Evolutionary conservation across 1,140 invertebrate species (phyloP), one percentile per base, ranked within the genome.

Genomic region (Eriosoma lanigerum): DNA sequence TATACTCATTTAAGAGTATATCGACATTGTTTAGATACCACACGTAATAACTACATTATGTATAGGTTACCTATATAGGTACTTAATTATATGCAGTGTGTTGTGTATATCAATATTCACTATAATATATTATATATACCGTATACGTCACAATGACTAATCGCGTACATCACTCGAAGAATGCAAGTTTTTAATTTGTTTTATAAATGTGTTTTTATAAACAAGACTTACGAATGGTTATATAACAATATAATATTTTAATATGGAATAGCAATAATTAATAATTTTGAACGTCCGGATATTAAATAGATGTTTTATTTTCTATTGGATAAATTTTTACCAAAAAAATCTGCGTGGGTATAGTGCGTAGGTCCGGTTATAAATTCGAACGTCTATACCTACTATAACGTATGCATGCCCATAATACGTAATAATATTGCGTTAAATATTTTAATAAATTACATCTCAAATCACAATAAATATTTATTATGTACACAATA

Each of bases 281-380:
- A 29, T 52, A 72, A 72, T 29, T 50, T 26, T 29, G 26, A n/a
- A 50, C 46, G 13, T 50, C 26, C 46, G 9, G 24, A 50, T 50
- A 13, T 50, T 48, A 26, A 38, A 70, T 70, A 26, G 24, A 50
- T 50, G 66, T 70, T 50, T 48, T 3, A 50, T 19, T 70, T 70
- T 66, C 19, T 70, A 50, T 29, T 29, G 5, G 64, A 66, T 44
- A 50, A 24, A 50, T 70, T 70, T 70, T 70, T 19, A 70, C 46
- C 66, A 70, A 70, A 70, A 44, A 70, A 48, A 70, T 12, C 24
- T 12, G 24, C 26, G 68, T 72, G 46, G 68, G 68, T 29, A 21
- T 3, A n/a, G 26, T 72, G 24, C 46, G 68, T 72, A 52, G 68
- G 68, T 72, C 24, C 68, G 48, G 26, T 29, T 19, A 29, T 72